Conservation (phyloP, 53 echinoderm and acorn worm species). For the Echinometra lucunter region DNA sequence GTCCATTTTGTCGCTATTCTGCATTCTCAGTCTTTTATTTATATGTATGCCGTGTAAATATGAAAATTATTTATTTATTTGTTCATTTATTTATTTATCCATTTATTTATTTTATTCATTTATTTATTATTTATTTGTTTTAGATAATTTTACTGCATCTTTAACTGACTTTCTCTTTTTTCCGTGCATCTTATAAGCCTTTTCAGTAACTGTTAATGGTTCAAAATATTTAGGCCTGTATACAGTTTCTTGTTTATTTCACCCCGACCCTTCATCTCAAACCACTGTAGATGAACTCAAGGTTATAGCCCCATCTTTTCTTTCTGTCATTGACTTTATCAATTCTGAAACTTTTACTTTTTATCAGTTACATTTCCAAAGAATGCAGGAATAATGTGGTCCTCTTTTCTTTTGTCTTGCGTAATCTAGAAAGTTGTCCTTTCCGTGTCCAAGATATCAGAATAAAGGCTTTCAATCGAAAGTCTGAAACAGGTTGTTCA, state of each 20-base stretch:
- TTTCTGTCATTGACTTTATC: neutral
- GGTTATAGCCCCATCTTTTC: neutral
- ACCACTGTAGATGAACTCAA: neutral
- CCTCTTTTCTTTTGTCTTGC: neutral
- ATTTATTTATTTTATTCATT: neutral
- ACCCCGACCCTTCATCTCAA: neutral
- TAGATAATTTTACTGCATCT: neutral
- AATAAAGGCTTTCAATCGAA: neutral
- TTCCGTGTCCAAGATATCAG: neutral
- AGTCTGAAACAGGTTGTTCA: slow-evolving; percentile 7
- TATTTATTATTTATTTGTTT: neutral
- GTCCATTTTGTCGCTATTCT: too few relatives aligned
- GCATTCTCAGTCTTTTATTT: too few relatives aligned
- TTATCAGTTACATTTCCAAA: neutral
- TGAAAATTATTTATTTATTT: too few relatives aligned
- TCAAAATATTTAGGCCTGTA: too few relatives aligned
- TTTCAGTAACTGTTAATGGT: neutral
- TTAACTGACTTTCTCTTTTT: neutral
- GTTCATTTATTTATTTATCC: neutral
- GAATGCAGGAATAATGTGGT: neutral
- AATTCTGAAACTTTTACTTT: neutral
- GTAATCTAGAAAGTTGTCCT: neutral
- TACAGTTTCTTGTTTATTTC: neutral
- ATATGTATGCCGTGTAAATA: too few relatives aligned
- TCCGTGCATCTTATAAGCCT: neutral